Percentiles rank a stretch among this genome's conserved stretches.
Evolutionary conservation across 1,140 invertebrate genomes (phyloP).

Genomic region (Brachionus asplanchnoidis): DNA sequence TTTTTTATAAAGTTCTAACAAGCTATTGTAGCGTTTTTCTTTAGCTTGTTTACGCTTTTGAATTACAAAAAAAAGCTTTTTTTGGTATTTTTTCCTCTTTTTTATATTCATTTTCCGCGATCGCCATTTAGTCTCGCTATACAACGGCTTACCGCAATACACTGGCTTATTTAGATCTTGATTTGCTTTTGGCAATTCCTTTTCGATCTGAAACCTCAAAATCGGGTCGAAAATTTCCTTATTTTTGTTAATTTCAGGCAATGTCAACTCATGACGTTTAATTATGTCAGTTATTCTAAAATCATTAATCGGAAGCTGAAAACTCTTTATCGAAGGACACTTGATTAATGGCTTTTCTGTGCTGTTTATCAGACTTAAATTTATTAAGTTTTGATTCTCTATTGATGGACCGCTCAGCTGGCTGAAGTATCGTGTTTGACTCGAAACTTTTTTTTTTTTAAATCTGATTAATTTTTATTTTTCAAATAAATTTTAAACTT

Average conservation of each 20-base stretch:
- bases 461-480: background rate
- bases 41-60: conserved; percentile 32
- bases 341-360: background rate
- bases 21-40: conserved; percentile 26
- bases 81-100: conserved; percentile 38
- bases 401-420: background rate
- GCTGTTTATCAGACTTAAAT: background rate
- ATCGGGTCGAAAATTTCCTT: conserved; percentile 25
- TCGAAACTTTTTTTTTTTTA: background rate
- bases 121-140: conserved; percentile 26
- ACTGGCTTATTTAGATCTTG: background rate
- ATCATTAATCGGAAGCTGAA: conserved; percentile 19
- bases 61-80: conserved; percentile 37
- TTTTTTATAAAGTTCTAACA: background rate
- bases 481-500: background rate
- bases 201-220: conserved; percentile 27
- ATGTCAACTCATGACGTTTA: conserved; percentile 24
- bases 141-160: conserved; percentile 27
- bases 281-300: conserved; percentile 33
- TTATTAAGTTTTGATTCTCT: background rate
- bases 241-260: conserved; percentile 39
- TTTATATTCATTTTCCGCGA: conserved; percentile 41
- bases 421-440: background rate
- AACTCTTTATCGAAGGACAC: conserved; percentile 31
- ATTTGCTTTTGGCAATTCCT: conserved; percentile 2